A percentile compares a stretch with the other conserved stretches of the same genome.
Evolutionary conservation across 2,888 invertebrate species (phyloP).

Genomic region (Ochropleura leucogaster): DNA sequence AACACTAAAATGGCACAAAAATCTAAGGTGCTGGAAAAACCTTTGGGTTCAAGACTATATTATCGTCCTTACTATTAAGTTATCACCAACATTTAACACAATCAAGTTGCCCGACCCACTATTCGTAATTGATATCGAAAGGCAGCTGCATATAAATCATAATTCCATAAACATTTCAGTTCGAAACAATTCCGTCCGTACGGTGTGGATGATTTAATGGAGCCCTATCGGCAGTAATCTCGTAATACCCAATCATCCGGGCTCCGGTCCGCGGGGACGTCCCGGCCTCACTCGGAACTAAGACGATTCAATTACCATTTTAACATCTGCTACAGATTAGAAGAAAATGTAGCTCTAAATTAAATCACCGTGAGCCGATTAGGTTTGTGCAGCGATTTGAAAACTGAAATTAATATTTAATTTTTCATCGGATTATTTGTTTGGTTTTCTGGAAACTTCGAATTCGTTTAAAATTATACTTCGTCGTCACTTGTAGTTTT

Average conservation of each 20-base stretch:
- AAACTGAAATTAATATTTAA: neutral
- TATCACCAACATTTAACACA: neutral
- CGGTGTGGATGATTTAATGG: slow-evolving; percentile 82
- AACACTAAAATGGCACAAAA: no score
- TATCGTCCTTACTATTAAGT: neutral
- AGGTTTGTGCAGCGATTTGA: slow-evolving; percentile 30
- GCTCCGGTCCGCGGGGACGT: slow-evolving; percentile 71
- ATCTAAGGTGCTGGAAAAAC: neutral
- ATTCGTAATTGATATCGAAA: slow-evolving; percentile 31
- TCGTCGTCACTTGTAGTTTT: no score
- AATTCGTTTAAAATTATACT: neutral
- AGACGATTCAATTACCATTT: slow-evolving; percentile 72
- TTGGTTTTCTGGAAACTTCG: neutral
- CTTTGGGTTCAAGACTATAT: neutral
- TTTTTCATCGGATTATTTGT: no score
- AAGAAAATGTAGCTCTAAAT: slow-evolving; percentile 65
- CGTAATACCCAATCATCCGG: slow-evolving; percentile 88
- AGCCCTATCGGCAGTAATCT: slow-evolving; percentile 78
- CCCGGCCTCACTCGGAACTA: slow-evolving; percentile 66
- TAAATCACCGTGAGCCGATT: slow-evolving; percentile 63
- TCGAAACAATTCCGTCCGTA: slow-evolving; percentile 56
- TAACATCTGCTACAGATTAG: slow-evolving; percentile 67
- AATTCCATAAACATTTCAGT: slow-evolving; percentile 56
- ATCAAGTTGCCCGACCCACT: neutral
- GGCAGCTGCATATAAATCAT: slow-evolving; percentile 32